Base-by-base conservation (phyloP, 2,888 invertebrate genomes). In the Penaeus monodon region DNA sequence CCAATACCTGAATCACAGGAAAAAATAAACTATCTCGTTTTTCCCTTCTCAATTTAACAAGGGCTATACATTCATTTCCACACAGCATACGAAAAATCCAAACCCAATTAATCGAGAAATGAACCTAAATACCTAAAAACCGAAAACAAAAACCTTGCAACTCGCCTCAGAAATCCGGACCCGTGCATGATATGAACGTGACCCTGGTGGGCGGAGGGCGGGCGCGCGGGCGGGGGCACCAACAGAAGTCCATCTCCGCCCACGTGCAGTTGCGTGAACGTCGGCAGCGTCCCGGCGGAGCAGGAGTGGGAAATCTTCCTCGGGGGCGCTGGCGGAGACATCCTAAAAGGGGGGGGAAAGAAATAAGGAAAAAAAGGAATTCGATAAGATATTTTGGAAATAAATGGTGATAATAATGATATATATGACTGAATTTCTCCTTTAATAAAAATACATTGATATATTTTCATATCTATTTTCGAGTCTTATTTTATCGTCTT, bases 291-390 rank as follows among this genome's bases (percentile, higher is more conserved):
- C 33, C 88, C 88, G 14, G 88, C 88, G 8, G 88, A 88, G 68
- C 84, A 88, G 1, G 88, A 84, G 68, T 88, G 88, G n/a, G 88
- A 88, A 38, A 88, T 80, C 81, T 88, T 88, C 44, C 88, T 66
- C 57, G 57, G 57, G 57, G 57, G 57, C 57, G 57, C 57, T 8
- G 88, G 88, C 2, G 81, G 85, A 22, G 73, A 27, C 80, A 74
- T 79, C 57, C 33, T 78, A 33, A 6, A 38, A 68, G 63, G n/a
- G 63, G 17, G 44, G 83, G 20, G 83, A 49, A 38, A 44, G 1
- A 44, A 6, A 44, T 44, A 44, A 10, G 44, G 33, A 2, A 38
- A 38, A 44, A 44, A 10, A 44, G 44, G 44, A 6, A 44, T 44
- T 44, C 44, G 44, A 10, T 44, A 44, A 44, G 7, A 44, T 44